Evolutionary conservation across 2,113 vertebrate genomes (phyloP), one percentile per base, ranked within the genome.

Genomic region (Chaetodon auriga): DNA sequence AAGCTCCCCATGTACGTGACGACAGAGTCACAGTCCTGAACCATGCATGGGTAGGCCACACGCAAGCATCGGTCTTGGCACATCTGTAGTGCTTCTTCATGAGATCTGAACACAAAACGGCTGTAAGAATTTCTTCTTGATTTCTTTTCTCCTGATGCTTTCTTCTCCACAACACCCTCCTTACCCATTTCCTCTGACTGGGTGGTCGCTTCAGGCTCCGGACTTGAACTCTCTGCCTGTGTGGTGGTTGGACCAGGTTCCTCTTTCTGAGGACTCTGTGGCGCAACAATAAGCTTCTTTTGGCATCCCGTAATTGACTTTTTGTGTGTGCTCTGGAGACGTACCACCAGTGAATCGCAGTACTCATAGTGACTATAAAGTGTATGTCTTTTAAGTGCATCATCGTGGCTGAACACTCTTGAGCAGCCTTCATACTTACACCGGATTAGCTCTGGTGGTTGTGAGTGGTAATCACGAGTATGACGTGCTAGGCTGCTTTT

Each of bases 51-150:
- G 76, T 96, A 98, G 62, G 97, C 96, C 0, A 95, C 96, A 25
- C 95, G 95, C 57, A 96, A 83, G 61, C 93, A 96, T 14, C 97
- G 96, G 90, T 98, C 97, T 66, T 96, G 96, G 77, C 98, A 99
- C 98, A 99, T 98, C 78, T 97, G 96, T 23, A 99, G 92, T 23
- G 98, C 98, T 93, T 99, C 98, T 80, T 97, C 97, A 16, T 94
- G 93, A 19, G 95, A 95, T 55, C 94, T 93, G 80, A 89, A 92
- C 61, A 91, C 82, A 8, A 46, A 82, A 6, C 9, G 10, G 4
- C 30, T 72, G 10, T 15, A 73, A 45, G 0, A 1, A 35, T 38
- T 41, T 58, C 21, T 75, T 21, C 2, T 81, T 0, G 2, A 7
- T 6, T 61, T 73, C 57, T 48, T 85, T 41, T 45, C 62, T 25